Evolutionary conservation across 2,888 invertebrate genomes (phyloP), one percentile per base, ranked within the genome.

Genomic region (Prenolepis imparis): DNA sequence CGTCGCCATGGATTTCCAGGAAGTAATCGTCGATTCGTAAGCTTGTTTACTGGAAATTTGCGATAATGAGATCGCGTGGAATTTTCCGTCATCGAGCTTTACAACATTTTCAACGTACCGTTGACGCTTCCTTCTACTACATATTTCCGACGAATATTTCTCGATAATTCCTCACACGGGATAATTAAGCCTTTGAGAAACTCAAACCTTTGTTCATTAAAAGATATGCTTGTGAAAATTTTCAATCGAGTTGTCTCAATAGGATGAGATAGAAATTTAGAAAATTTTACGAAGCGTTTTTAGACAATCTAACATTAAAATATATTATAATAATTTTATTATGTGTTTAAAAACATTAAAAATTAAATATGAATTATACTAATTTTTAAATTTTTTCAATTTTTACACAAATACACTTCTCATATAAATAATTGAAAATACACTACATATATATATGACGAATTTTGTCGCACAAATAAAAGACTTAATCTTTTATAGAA

Each of bases 1-100:
- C 81, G 18, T 90, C 86, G 81, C 89, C 91, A 15, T 90, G 83
- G 24, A 92, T 89, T 6, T 89, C 89, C 12, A 92, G 74, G 11
- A 88, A 85, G 11, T 82, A 84, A 48, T 92, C 90, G 86, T 93
- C 93, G 44, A 86, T 88, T 1, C 93, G 89, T 75, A 93, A 93
- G 68, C 88, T 90, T 4, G 93, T 92, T 36, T 91, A 89, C 57
- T 93, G 93, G 80, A 93, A 93, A 75, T 91, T 89, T 52, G 87
- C 87, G 41, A 93, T 84, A 64, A 94, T 90, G 21, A 92, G 82
- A 21, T 93, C 92, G 6, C 84, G 87, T 0, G 92, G 88, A n/a
- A 93, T 84, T 61, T 86, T 81, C 18, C 80, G 75, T 72, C 61
- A 87, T 78, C 52, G 93, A 66, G 9, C 89, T 87, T 28, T 86